Evolutionary conservation across 2,888 invertebrate species (phyloP).

Genomic region (Tanytarsus gracilentus): DNA sequence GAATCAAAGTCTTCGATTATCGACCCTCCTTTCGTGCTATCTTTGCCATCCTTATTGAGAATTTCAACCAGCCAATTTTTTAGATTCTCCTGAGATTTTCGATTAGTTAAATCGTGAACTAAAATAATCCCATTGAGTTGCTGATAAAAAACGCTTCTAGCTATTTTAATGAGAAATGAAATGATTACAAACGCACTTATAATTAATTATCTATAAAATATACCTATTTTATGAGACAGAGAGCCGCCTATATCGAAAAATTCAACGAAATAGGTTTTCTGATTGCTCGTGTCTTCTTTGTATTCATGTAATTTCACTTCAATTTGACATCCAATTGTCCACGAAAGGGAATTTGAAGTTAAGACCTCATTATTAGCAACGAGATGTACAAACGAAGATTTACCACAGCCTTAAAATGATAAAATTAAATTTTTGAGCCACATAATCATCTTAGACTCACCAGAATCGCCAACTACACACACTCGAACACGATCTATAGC

Average conservation of each 20-base stretch:
- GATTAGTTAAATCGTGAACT: constrained; percentile 93
- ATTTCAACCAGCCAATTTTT: constrained; percentile 77
- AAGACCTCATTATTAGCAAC: constrained; percentile 82
- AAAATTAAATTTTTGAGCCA: too few relatives aligned
- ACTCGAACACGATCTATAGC: too few relatives aligned
- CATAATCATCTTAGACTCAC: too few relatives aligned
- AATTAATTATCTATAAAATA: too few relatives aligned
- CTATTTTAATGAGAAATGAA: too few relatives aligned
- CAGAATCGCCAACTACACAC: too few relatives aligned
- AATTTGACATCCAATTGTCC: constrained; percentile 94
- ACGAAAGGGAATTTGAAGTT: constrained; percentile 61
- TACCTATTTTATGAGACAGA: constrained; percentile 77
- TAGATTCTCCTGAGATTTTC: constrained; percentile 89
- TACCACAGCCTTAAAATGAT: constrained; percentile 95
- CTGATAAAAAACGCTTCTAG: constrained; percentile 80
- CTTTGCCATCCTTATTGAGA: constrained; percentile 59
- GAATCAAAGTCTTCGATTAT: constrained; percentile 59
- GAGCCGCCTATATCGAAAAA: constrained; percentile 97
- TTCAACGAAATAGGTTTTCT: constrained; percentile 87
- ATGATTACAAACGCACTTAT: too few relatives aligned
- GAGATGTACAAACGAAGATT: constrained; percentile 87
- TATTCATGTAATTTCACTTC: constrained; percentile 94
- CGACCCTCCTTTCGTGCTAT: constrained; percentile 36
- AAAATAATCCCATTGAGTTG: constrained; percentile 92
- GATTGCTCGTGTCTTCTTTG: constrained; percentile 86